These are phyloP conservation scores for Sylvilagus floridanus DNA, from an alignment of 2,797 vertebrate species.

Conservation along the genomic window DNA sequence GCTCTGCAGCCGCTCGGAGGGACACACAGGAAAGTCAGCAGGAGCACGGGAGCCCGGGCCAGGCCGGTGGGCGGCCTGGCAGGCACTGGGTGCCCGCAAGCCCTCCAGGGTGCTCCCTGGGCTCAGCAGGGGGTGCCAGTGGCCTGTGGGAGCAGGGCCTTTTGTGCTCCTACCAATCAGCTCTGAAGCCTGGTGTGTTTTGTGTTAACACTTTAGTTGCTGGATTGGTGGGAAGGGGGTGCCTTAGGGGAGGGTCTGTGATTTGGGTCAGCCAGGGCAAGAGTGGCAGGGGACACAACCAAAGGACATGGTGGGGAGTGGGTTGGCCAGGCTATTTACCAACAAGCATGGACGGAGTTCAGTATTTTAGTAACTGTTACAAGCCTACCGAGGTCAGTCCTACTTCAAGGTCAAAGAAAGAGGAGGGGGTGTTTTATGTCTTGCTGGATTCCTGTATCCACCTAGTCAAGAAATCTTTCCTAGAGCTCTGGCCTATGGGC, in stretches of 20 bases:
- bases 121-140: not conserved
- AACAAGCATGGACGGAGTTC: not conserved
- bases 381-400: not conserved
- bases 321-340: not conserved
- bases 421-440: not conserved
- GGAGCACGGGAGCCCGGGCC: not conserved
- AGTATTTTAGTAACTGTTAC: not conserved
- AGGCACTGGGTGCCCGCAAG: too few species aligned
- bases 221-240: not conserved
- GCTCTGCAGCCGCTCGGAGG: not conserved
- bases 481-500: too few species aligned
- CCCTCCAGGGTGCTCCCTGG: not conserved
- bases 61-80: not conserved
- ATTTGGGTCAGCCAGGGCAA: not conserved
- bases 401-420: conserved; percentile 9
- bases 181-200: not conserved
- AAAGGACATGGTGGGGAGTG: not conserved
- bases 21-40: not conserved
- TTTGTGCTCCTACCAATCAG: not conserved
- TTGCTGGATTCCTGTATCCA: not conserved
- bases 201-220: not conserved
- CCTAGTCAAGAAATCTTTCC: not conserved
- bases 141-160: not conserved
- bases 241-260: not conserved
- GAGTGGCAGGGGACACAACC: not conserved